Conservation (phyloP, 2,888 invertebrate species). For the Sphecodes monilicornis region DNA sequence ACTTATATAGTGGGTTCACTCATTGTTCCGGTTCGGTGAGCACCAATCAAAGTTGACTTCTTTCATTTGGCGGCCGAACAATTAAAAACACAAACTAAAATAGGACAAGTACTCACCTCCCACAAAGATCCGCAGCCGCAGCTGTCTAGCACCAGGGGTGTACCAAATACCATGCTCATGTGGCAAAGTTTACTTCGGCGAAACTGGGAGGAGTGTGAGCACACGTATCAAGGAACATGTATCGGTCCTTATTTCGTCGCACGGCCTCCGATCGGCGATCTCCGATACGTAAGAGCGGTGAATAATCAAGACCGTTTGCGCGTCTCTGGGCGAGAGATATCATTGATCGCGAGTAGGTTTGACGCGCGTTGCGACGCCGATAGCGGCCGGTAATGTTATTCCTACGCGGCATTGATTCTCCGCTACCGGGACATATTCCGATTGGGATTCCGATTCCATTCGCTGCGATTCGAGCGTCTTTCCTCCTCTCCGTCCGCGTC, state of each 20-base stretch:
- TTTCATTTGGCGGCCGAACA: no score
- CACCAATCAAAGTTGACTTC: no score
- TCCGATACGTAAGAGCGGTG: neutral
- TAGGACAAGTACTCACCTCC: no score
- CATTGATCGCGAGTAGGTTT: constrained; percentile 75
- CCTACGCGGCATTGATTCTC: constrained; percentile 29
- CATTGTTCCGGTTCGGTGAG: no score
- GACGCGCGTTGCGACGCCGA: constrained; percentile 61
- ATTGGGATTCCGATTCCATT: constrained; percentile 20
- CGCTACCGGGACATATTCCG: constrained; percentile 6
- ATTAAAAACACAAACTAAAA: no score
- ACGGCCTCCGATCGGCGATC: neutral
- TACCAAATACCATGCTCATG: no score
- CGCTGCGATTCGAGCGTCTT: constrained; percentile 24
- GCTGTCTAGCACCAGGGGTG: no score
- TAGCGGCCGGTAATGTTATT: constrained; percentile 69
- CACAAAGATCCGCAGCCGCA: no score
- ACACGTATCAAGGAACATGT: no score
- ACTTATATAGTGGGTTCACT: no score
- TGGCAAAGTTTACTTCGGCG: no score
- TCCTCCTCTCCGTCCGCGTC: constrained; percentile 24
- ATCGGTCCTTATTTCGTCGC: neutral
- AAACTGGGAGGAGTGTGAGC: no score
- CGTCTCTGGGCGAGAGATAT: constrained; percentile 70
- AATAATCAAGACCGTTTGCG: constrained; percentile 69